Evolutionary conservation across 2,797 vertebrate species (phyloP).

Genomic region (Kryptopterus vitreolus): DNA sequence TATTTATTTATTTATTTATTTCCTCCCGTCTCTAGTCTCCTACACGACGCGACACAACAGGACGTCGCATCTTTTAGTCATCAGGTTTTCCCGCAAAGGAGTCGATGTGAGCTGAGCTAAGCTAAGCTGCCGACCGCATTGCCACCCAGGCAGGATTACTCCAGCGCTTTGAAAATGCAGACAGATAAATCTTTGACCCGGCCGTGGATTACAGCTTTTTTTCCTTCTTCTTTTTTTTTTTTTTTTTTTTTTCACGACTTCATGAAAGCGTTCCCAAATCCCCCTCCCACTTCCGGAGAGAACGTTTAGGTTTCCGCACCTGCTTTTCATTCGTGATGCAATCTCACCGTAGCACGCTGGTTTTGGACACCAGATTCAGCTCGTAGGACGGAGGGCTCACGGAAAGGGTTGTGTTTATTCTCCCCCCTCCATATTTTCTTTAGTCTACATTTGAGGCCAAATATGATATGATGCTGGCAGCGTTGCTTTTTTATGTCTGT

Average conservation of each 20-base stretch:
- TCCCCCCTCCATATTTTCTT: too few relatives aligned
- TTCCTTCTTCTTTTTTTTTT: conserved; percentile 35
- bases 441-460: too few relatives aligned
- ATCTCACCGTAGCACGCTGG: neutral
- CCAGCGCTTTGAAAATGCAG: conserved; percentile 33
- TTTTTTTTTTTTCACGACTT: conserved; percentile 40
- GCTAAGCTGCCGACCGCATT: conserved; percentile 25
- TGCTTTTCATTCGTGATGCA: neutral
- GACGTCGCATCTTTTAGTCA: conserved; percentile 18
- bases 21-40: too few relatives aligned
- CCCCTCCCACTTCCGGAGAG: neutral
- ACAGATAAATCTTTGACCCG: conserved; percentile 46
- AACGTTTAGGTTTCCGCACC: conserved; percentile 9
- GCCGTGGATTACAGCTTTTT: conserved; percentile 42
- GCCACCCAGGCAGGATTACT: conserved; percentile 40
- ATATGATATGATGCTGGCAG: too few relatives aligned
- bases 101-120: conserved; percentile 4
- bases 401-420: too few relatives aligned
- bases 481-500: too few relatives aligned
- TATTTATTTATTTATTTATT: too few relatives aligned
- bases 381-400: too few relatives aligned
- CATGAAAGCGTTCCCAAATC: conserved; percentile 36
- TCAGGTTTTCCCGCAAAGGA: conserved; percentile 30
- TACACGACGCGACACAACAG: conserved; percentile 28
- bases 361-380: too few relatives aligned